Evolutionary conservation across 2,797 vertebrate genomes (phyloP).

Genomic region (Peromyscus aztecus): DNA sequence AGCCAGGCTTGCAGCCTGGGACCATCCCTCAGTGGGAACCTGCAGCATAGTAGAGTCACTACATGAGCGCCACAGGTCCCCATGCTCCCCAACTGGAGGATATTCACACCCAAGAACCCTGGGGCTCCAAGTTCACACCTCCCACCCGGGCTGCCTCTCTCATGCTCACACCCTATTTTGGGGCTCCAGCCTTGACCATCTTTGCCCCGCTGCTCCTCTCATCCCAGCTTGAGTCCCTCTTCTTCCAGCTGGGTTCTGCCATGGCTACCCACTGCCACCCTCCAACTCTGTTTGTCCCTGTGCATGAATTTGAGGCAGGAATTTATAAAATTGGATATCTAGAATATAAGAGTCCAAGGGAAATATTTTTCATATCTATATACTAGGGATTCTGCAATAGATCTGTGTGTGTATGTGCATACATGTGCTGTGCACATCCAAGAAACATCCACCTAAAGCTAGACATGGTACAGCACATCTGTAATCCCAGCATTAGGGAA

Average conservation of each 20-base stretch:
- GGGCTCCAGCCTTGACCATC: neutral
- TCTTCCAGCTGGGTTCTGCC: neutral
- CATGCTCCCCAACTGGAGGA: neutral
- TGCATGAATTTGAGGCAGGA: neutral
- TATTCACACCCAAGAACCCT: neutral
- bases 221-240: neutral
- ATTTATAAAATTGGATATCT: neutral
- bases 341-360: neutral
- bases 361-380: neutral
- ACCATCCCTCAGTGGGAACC: conserved; percentile 90
- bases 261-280: neutral
- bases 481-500: neutral
- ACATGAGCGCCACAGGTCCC: neutral
- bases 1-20: conserved; percentile 90
- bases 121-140: neutral
- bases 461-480: too few species aligned
- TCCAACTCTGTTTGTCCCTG: neutral
- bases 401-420: neutral
- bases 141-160: neutral
- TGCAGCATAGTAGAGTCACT: conserved; percentile 14
- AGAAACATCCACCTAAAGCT: neutral
- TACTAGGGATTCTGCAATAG: neutral
- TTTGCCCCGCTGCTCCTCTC: neutral
- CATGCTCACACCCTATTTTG: neutral
- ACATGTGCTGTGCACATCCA: neutral